Evolutionary conservation across 2,888 invertebrate species (phyloP).

Genomic region (Hypena proboscidalis): DNA sequence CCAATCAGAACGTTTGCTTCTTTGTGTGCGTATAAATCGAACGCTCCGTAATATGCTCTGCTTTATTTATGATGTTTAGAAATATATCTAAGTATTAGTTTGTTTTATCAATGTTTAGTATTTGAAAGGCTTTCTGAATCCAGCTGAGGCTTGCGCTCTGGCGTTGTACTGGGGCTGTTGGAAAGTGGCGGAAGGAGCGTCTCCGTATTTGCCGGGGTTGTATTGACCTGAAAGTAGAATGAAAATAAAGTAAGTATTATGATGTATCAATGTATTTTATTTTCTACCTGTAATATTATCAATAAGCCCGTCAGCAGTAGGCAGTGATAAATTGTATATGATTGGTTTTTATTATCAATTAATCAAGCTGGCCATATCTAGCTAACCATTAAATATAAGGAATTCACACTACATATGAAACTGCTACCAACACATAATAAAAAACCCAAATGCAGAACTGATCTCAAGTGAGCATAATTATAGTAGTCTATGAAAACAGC

Average conservation of each 20-base stretch:
- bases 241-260: not conserved
- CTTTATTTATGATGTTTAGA: slow-evolving; percentile 29
- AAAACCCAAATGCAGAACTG: no score
- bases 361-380: no score
- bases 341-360: no score
- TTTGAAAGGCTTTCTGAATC: slow-evolving; percentile 75
- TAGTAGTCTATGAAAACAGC: no score
- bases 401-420: no score
- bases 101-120: slow-evolving; percentile 54
- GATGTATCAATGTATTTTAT: no score
- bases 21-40: slow-evolving; percentile 14
- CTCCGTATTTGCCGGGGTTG: slow-evolving; percentile 76
- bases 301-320: no score
- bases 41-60: slow-evolving; percentile 40
- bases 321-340: no score
- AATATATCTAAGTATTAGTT: slow-evolving; percentile 33
- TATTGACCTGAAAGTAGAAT: slow-evolving; percentile 71
- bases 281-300: no score
- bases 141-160: slow-evolving; percentile 64
- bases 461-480: no score
- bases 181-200: slow-evolving; percentile 47
- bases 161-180: slow-evolving; percentile 58
- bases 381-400: no score
- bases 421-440: no score
- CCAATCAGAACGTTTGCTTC: slow-evolving; percentile 26